These are phyloP conservation scores for Bradysia coprophila DNA, from an alignment of 1,140 invertebrate genomes.

Conservation along the genomic window DNA sequence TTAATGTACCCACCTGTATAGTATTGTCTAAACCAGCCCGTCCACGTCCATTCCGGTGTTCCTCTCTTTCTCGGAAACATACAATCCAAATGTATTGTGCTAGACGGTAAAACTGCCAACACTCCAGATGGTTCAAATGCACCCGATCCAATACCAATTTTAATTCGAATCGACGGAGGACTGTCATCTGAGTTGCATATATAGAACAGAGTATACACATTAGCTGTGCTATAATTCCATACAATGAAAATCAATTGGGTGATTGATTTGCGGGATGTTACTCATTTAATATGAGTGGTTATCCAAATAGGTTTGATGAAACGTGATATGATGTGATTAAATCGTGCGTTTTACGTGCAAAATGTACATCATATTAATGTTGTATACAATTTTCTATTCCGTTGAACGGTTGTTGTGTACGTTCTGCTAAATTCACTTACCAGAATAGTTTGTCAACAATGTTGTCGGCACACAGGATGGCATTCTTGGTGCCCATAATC, in stretches of 20 bases:
- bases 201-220: slow-evolving; percentile 6
- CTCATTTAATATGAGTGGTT: too few relatives aligned
- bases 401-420: too few relatives aligned
- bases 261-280: neutral
- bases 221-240: neutral
- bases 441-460: slow-evolving; percentile 63
- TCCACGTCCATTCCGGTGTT: slow-evolving; percentile 79
- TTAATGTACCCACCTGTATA: slow-evolving; percentile 49
- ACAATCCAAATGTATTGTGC: slow-evolving; percentile 67
- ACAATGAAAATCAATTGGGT: neutral
- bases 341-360: too few relatives aligned
- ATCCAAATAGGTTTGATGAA: too few relatives aligned
- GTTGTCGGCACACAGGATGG: slow-evolving; percentile 66
- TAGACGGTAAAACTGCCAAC: slow-evolving; percentile 61
- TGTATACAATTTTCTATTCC: too few relatives aligned
- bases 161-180: slow-evolving; percentile 65
- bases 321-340: too few relatives aligned
- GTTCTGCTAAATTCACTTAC: too few relatives aligned
- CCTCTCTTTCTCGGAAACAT: slow-evolving; percentile 53
- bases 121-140: slow-evolving; percentile 58
- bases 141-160: slow-evolving; percentile 58
- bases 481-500: slow-evolving; percentile 49
- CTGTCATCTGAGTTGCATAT: slow-evolving; percentile 48
- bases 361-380: too few relatives aligned
- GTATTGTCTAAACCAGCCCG: slow-evolving; percentile 54